These are phyloP conservation scores for Bombus huntii DNA, from an alignment of 1,140 invertebrate species.

Conservation along the genomic window DNA sequence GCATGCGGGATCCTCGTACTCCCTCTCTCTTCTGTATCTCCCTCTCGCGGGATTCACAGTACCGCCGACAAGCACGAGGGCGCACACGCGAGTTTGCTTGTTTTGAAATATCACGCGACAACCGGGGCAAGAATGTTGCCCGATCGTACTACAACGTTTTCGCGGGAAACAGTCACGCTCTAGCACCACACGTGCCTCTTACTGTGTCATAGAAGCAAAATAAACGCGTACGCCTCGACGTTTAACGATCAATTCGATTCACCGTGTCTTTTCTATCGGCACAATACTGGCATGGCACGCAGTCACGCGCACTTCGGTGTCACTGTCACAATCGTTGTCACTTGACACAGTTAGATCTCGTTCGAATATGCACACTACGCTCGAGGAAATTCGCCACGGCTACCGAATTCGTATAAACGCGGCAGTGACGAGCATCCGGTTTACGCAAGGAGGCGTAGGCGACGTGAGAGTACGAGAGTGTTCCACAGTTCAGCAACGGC, in stretches of 20 bases:
- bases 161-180: slow-evolving; percentile 23
- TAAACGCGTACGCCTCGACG: neutral
- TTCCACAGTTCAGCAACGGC: slow-evolving; percentile 42
- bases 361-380: neutral
- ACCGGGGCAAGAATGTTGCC: slow-evolving; percentile 1
- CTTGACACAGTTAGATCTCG: slow-evolving; percentile 11
- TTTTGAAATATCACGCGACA: slow-evolving; percentile 57
- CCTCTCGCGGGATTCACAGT: slow-evolving; percentile 39
- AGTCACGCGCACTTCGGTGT: slow-evolving; percentile 37
- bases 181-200: neutral
- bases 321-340: slow-evolving; percentile 54
- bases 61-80: slow-evolving; percentile 42
- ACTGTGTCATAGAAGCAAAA: neutral
- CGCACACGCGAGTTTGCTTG: slow-evolving; percentile 54
- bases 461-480: slow-evolving; percentile 42
- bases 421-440: slow-evolving; percentile 41
- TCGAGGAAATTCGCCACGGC: neutral
- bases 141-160: slow-evolving; percentile 22
- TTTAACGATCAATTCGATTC: neutral
- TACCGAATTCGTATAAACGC: slow-evolving; percentile 43
- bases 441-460: slow-evolving; percentile 47
- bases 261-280: slow-evolving; percentile 14
- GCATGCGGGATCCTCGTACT: neutral
- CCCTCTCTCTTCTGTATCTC: slow-evolving; percentile 41
- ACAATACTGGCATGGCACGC: slow-evolving; percentile 10